Percentiles rank a stretch among this genome's conserved stretches.
Evolutionary conservation across 2,888 invertebrate species (phyloP).

Genomic region (Lasioglossum pauxillum): DNA sequence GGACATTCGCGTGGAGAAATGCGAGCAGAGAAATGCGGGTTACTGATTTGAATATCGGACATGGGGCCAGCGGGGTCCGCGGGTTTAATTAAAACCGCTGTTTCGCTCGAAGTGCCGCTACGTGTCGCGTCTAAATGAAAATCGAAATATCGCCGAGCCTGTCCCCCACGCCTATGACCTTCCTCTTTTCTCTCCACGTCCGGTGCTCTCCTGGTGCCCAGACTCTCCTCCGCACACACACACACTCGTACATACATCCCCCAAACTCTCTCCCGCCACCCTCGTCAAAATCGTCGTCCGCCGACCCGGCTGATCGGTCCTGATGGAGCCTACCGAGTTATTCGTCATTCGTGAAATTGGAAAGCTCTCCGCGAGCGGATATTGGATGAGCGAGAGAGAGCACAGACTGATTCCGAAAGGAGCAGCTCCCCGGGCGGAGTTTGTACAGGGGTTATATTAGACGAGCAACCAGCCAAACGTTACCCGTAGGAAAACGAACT

Average conservation of each 20-base stretch:
- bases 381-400: constrained; percentile 60
- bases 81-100: constrained; percentile 82
- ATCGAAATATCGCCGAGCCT: constrained; percentile 76
- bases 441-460: constrained; percentile 35
- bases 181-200: constrained; percentile 29
- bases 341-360: constrained; percentile 74
- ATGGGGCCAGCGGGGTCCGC: constrained; percentile 22
- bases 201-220: neutral
- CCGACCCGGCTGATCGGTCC: constrained; percentile 48
- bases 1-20: constrained; percentile 20
- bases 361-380: constrained; percentile 70
- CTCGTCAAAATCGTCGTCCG: constrained; percentile 52
- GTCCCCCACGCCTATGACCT: constrained; percentile 26
- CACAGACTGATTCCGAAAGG: constrained; percentile 48
- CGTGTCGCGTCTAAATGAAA: constrained; percentile 79
- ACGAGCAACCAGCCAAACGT: constrained; percentile 9
- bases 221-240: neutral
- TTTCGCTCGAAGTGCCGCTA: constrained; percentile 75
- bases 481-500: neutral
- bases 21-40: constrained; percentile 75
- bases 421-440: constrained; percentile 12
- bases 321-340: constrained; percentile 68
- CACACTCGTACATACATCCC: neutral
- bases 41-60: constrained; percentile 81
- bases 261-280: neutral